A percentile compares a stretch with the other conserved stretches of the same genome.
phyloP scores from a whole-genome alignment of 2,113 vertebrate species.

The Bungarus multicinctus region DNA sequence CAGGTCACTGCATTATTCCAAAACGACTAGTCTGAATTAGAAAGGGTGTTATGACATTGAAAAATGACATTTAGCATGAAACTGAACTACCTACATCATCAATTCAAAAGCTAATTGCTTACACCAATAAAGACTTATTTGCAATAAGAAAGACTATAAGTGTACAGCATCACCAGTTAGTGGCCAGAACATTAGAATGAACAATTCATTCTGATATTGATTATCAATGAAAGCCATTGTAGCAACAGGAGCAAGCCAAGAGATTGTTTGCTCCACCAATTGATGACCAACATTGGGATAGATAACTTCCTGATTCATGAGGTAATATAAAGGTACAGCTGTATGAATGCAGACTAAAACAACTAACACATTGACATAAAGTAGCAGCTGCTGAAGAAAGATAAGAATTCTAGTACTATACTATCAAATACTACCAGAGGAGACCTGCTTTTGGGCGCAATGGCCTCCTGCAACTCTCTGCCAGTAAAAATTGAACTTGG shows the following conservation, averaged over 20 bases:
- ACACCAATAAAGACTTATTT: neutral
- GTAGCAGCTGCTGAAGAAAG: no score
- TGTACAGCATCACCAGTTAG: neutral
- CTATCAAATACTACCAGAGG: no score
- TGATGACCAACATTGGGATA: neutral
- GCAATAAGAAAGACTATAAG: neutral
- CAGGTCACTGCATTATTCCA: neutral
- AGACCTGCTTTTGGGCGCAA: no score
- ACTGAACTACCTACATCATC: neutral
- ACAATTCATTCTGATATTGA: neutral
- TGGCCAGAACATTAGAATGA: neutral
- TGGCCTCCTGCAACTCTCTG: no score
- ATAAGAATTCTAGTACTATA: no score
- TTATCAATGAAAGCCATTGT: neutral
- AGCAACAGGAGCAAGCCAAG: neutral
- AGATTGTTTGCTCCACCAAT: neutral
- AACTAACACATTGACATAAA: neutral
- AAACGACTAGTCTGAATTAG: neutral
- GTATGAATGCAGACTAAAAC: neutral
- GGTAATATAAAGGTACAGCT: neutral
- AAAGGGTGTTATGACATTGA: neutral
- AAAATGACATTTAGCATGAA: neutral
- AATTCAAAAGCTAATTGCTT: neutral
- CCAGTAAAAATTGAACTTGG: no score
- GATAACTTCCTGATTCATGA: neutral